Evolutionary conservation across 1,140 invertebrate genomes (phyloP).

Genomic region (Dinoponera quadriceps): DNA sequence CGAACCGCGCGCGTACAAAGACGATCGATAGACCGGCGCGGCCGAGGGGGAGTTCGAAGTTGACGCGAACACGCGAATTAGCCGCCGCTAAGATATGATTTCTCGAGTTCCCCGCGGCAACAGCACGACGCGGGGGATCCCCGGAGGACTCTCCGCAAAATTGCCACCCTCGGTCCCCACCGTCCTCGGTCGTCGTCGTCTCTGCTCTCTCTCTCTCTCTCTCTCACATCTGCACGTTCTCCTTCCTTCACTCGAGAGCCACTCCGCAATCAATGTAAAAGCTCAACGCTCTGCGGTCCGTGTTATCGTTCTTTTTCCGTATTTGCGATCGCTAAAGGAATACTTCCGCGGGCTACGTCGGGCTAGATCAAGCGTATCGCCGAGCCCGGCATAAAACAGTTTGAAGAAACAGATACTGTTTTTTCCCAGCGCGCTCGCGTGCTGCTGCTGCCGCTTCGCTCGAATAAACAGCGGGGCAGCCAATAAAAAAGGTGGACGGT

Average conservation of each 20-base stretch:
- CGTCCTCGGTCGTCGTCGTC: too few relatives aligned
- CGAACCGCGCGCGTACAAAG: neutral
- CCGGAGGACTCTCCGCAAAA: neutral
- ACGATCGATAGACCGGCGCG: constrained; percentile 3
- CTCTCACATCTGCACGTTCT: constrained; percentile 2
- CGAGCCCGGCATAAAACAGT: constrained; percentile 18
- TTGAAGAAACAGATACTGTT: constrained; percentile 42
- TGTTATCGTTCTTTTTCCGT: neutral
- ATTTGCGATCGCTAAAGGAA: constrained; percentile 15
- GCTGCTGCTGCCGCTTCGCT: neutral
- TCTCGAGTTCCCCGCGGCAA: constrained; percentile 1
- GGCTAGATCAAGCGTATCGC: constrained; percentile 10
- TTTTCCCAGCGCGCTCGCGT: neutral
- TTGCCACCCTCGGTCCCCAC: neutral
- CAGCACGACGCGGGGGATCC: too few relatives aligned
- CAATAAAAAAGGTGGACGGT: constrained; percentile 51
- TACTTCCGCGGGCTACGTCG: constrained; percentile 26
- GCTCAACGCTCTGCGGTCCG: neutral
- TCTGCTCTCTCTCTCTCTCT: neutral
- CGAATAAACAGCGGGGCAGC: constrained; percentile 42
- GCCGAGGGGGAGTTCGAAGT: neutral
- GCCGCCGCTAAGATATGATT: constrained; percentile 29
- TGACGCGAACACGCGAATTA: constrained; percentile 33
- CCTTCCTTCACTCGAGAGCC: neutral
- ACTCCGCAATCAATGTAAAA: constrained; percentile 44